Evolutionary conservation across 2,888 invertebrate genomes (phyloP), one percentile per base, ranked within the genome.

Genomic region (Drosophila rubida): DNA sequence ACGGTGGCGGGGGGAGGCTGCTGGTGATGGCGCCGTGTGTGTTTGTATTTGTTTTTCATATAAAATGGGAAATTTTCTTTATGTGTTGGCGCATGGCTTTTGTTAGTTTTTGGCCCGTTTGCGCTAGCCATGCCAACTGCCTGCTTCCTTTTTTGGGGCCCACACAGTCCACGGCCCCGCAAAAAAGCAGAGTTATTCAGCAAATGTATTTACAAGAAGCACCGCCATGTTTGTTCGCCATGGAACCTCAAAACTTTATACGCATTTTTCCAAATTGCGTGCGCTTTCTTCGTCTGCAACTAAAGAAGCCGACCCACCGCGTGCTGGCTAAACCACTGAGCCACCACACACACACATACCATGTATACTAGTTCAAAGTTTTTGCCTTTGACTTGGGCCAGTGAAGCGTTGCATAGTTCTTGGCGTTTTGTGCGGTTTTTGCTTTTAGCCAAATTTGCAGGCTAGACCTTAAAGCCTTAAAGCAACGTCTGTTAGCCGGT

Each of bases 61-160:
- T 78, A 82, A 87, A 85, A 87, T 81, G 82, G 77, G 14, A 86
- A 83, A 84, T 87, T 84, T 87, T 85, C 82, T 84, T 87, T 84
- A 82, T 85, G 76, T 80, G 84, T 79, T 69, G 67, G 79, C 78
- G 76, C 80, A 71, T 69, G 76, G 78, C 74, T 71, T 87, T 85
- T 82, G 84, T 87, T 82, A 78, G 86, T 76, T 80, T 80, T 74
- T 69, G 59, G 51, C 44, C 46, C 60, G 58, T 61, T 65, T 65
- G 59, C 49, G 51, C 61, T 78, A 72, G 62, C 66, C 71, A 67
- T n/a, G 39, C 39, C 53, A 23, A 6, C 23, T 68, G 65, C 30
- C 46, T 37, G 59, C 51, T 46, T 44, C 50, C 54, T 45, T 42
- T 46, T 37, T 9, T n/a, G n/a, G 2, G 2, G 2, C 19, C 19